Evolutionary conservation across 2,797 vertebrate genomes (phyloP).

Genomic region (Girardinus metallicus): DNA sequence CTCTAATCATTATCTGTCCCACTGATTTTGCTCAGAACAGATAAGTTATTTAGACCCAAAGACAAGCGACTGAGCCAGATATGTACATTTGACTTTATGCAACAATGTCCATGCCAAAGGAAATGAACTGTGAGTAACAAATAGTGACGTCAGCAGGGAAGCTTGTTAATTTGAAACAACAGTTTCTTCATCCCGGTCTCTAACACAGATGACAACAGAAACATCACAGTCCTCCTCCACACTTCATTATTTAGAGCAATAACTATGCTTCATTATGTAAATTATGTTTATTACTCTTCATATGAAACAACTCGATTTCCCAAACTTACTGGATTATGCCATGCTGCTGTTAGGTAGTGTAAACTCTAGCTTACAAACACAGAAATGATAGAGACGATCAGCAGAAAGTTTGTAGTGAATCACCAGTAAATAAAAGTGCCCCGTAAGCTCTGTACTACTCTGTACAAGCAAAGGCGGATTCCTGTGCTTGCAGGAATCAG

Average conservation of each 20-base stretch:
- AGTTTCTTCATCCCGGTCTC: slow-evolving; percentile 2
- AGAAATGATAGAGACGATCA: slow-evolving; percentile 24
- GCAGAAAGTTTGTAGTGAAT: slow-evolving; percentile 24
- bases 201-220: slow-evolving; percentile 10
- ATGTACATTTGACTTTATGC: slow-evolving; percentile 33
- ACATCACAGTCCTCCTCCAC: background rate
- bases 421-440: slow-evolving; percentile 4
- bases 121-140: slow-evolving; percentile 47
- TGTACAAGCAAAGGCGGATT: too few relatives aligned
- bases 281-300: background rate
- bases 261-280: background rate
- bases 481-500: slow-evolving; percentile 8
- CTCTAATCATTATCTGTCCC: slow-evolving; percentile 48
- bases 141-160: slow-evolving; percentile 26
- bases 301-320: background rate
- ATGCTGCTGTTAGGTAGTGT: slow-evolving; percentile 13
- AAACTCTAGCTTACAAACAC: slow-evolving; percentile 22
- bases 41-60: slow-evolving; percentile 46
- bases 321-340: background rate
- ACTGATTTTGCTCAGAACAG: slow-evolving; percentile 21
- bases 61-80: slow-evolving; percentile 12
- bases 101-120: slow-evolving; percentile 27
- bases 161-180: slow-evolving; percentile 16
- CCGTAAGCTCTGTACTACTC: slow-evolving; percentile 20
- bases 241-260: slow-evolving; percentile 2